Conservation (phyloP, 1,140 invertebrate genomes). For the Aphis craccivora region DNA sequence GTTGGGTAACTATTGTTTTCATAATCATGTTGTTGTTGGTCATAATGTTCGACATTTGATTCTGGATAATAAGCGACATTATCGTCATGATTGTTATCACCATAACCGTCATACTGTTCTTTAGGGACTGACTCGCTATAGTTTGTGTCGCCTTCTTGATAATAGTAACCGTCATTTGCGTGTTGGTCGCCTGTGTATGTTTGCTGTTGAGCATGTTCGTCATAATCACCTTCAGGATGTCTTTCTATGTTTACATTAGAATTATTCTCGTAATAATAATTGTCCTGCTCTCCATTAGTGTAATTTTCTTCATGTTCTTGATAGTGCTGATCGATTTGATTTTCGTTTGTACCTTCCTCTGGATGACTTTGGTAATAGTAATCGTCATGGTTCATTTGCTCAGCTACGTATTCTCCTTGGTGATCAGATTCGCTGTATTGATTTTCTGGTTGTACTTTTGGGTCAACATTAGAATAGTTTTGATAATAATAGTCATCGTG, state of each 20-base stretch:
- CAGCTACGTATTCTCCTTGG: background rate
- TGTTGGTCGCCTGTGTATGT: background rate
- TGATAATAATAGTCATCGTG: slow-evolving; percentile 9
- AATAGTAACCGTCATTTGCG: slow-evolving; percentile 4
- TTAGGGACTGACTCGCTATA: background rate
- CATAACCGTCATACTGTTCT: slow-evolving; percentile 23
- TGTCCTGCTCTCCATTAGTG: background rate
- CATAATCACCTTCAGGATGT: background rate
- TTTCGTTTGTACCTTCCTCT: background rate
- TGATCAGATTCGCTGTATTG: background rate
- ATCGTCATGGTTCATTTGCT: background rate
- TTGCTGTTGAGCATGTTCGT: background rate
- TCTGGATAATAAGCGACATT: background rate
- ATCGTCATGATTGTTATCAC: background rate
- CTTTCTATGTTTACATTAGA: background rate
- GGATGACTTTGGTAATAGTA: slow-evolving; percentile 30
- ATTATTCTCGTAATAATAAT: slow-evolving; percentile 44
- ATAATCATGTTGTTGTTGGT: background rate
- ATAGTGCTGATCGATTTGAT: background rate
- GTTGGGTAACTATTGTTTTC: slow-evolving; percentile 12
- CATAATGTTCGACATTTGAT: background rate
- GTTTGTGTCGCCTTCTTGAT: background rate
- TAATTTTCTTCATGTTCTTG: background rate
- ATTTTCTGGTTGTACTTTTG: slow-evolving; percentile 4
- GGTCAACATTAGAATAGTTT: background rate